Evolutionary conservation across 2,113 vertebrate species (phyloP).

Genomic region (Hippoglossus stenolepis): DNA sequence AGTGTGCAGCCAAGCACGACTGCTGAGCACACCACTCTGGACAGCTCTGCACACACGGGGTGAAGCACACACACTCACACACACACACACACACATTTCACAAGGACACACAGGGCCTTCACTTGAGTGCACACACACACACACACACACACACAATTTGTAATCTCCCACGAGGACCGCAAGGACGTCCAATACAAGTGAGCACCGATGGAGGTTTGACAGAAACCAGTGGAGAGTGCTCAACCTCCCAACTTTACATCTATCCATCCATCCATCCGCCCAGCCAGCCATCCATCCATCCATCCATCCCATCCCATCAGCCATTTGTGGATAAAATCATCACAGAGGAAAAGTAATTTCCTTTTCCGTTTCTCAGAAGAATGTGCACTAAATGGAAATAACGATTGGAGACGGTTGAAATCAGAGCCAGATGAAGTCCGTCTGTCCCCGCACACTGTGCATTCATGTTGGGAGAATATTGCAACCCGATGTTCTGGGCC

Average conservation of each 20-base stretch:
- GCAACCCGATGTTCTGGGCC: conserved; percentile 49
- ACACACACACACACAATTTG: conserved; percentile 21
- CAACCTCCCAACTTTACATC: conserved; percentile 38
- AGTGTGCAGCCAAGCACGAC: conserved; percentile 77
- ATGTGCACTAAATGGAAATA: conserved; percentile 21
- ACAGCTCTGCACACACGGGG: conserved; percentile 61
- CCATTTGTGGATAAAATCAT: conserved; percentile 2
- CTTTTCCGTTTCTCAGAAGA: conserved; percentile 7
- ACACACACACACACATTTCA: conserved; percentile 54
- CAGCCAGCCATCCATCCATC: conserved; percentile 11
- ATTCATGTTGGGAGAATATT: conserved; percentile 44
- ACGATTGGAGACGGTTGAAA: conserved; percentile 1
- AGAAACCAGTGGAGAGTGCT: conserved; percentile 42
- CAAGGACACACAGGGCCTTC: conserved; percentile 50
- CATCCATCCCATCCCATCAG: conserved; percentile 19
- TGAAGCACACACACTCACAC: conserved; percentile 38
- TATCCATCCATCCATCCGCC: conserved; percentile 6
- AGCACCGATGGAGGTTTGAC: conserved; percentile 56
- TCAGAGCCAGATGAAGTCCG: conserved; percentile 32
- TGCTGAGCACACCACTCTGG: conserved; percentile 75
- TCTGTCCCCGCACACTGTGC: conserved; percentile 17
- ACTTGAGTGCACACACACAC: conserved; percentile 12
- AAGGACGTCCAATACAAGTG: conserved; percentile 71
- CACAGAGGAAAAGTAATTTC: conserved; percentile 9
- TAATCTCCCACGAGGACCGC: conserved; percentile 55